These are phyloP conservation scores for Linnaemya vulpina DNA, from an alignment of 2,888 invertebrate species.

Conservation along the genomic window DNA sequence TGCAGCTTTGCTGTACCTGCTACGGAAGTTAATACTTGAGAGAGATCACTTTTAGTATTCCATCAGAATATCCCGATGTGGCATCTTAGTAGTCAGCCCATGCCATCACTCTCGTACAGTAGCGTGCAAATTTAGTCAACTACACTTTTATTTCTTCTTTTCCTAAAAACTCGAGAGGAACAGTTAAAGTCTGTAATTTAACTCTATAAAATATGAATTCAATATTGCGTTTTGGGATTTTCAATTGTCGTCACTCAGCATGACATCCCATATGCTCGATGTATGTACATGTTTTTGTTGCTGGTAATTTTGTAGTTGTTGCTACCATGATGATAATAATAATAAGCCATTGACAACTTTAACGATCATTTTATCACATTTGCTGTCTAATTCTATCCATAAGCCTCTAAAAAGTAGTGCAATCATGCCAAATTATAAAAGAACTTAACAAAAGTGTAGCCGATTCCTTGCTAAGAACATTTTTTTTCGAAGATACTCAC, in stretches of 20 bases:
- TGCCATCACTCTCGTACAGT: too few species aligned
- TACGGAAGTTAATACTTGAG: too few species aligned
- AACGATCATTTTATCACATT: slow-evolving; percentile 24
- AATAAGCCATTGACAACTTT: slow-evolving; percentile 56
- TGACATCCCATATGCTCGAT: slow-evolving; percentile 35
- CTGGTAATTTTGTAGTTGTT: not conserved
- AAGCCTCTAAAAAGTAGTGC: slow-evolving; percentile 3
- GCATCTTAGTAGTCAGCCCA: too few species aligned
- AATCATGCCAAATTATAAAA: slow-evolving; percentile 30
- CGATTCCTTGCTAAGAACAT: not conserved
- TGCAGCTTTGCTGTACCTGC: too few species aligned
- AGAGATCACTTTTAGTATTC: too few species aligned
- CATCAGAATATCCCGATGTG: too few species aligned
- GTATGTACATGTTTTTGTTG: not conserved
- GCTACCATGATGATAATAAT: slow-evolving; percentile 4
- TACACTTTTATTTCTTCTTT: not conserved
- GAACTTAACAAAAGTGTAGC: slow-evolving; percentile 1
- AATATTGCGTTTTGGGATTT: slow-evolving; percentile 30
- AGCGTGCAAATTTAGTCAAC: too few species aligned
- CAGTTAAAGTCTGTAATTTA: not conserved
- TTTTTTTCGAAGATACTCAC: too few species aligned
- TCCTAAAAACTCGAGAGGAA: not conserved
- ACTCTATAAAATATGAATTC: not conserved
- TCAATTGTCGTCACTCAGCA: slow-evolving; percentile 56
- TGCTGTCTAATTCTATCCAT: not conserved